Percentiles rank a stretch among this genome's conserved stretches.
phyloP scores from a whole-genome alignment of 2,797 vertebrate genomes.

The Micropoecilia bifurca region DNA sequence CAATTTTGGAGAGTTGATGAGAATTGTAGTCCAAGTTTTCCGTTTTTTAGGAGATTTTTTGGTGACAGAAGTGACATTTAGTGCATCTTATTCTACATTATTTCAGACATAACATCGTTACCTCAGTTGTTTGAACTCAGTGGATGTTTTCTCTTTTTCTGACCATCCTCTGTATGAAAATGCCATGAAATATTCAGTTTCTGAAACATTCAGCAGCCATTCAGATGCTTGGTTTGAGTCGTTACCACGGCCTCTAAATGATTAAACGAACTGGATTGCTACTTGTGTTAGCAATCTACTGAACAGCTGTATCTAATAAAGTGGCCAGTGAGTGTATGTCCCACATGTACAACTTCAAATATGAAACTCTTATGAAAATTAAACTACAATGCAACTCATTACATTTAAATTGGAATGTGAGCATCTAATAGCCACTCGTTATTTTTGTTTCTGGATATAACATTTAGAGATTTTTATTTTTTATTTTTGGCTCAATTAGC shows the following conservation, averaged over 20 bases:
- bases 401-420: background rate
- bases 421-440: background rate
- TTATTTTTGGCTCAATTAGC: background rate
- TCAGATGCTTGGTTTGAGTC: background rate
- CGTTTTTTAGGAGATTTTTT: background rate
- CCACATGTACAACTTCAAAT: background rate
- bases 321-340: background rate
- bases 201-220: background rate
- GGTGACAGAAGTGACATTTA: background rate
- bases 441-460: background rate
- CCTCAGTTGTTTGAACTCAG: background rate
- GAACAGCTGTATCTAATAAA: background rate
- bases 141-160: background rate
- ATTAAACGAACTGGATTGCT: background rate
- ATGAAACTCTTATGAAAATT: background rate
- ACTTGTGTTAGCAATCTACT: background rate
- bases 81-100: background rate
- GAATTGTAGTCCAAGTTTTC: background rate
- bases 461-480: background rate
- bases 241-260: background rate
- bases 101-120: background rate
- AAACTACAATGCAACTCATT: background rate
- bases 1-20: background rate
- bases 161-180: background rate
- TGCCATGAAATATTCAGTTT: background rate